Evolutionary conservation across 1,140 invertebrate species (phyloP), one percentile per base, ranked within the genome.

Genomic region (Drosophila insularis): DNA sequence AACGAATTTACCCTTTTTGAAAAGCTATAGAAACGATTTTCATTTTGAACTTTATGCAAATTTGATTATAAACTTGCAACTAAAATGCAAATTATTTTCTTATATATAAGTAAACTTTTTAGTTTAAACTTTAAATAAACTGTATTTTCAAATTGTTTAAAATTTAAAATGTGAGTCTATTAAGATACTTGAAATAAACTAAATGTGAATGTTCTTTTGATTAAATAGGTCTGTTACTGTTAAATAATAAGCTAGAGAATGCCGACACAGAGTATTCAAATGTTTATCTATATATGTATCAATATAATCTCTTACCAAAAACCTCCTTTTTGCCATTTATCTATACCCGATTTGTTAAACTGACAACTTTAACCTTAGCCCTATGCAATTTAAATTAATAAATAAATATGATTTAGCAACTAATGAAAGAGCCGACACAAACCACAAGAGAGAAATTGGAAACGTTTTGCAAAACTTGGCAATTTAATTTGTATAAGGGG

Each of bases 311-410:
- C 2, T 6, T 27, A 6, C 27, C 27, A 2, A 27, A 6, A 27
- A 27, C 27, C 1, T 27, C 5, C 27, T 27, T 27, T 35, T 35
- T 10, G 32, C 2, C 10, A 10, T 4, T 35, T 8, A 35, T 4
- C 32, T 8, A 32, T 35, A 1, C 2, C 5, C 37, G 32, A 35
- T 1, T 21, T 8, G 27, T 14, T n/a, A 53, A 31, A 58, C 46
- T 19, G 21, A 5, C 1, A 35, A 27, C 17, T 35, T 37, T 40
- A 63, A 70, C 65, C 66, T 87, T 4, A 6, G 75, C 50, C 56
- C 66, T 87, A 87, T 79, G 82, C 74, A 86, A 86, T 87, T 79
- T 75, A 54, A 80, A 77, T 80, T 89, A 87, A 89, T 87, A 87
- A 89, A 89, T 87, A 89, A 87, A 87, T 87, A 78, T 74, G 76